Conservation (phyloP, 2,888 invertebrate genomes). For the Pocota personata region DNA sequence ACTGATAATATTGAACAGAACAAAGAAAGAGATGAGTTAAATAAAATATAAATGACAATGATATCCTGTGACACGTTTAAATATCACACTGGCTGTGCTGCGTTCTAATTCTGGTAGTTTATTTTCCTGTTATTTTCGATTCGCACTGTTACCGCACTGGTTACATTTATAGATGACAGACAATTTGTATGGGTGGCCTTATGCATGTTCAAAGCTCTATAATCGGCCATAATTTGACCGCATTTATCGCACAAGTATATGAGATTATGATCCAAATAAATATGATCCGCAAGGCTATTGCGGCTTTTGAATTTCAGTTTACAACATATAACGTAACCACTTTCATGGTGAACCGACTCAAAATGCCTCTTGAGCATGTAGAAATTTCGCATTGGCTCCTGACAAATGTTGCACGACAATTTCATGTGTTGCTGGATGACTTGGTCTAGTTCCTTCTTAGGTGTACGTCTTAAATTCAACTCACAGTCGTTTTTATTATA, state of each 20-base stretch:
- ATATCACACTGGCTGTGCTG: too few species aligned
- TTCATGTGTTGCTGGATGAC: slow-evolving; percentile 71
- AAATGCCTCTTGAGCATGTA: slow-evolving; percentile 65
- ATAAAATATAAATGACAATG: neutral
- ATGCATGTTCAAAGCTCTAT: slow-evolving; percentile 63
- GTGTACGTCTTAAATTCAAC: neutral
- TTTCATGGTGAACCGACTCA: slow-evolving; percentile 64
- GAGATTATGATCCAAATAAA: slow-evolving; percentile 68
- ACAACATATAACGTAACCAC: slow-evolving; percentile 74
- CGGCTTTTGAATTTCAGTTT: slow-evolving; percentile 72
- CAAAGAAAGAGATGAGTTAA: neutral
- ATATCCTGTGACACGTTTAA: too few species aligned
- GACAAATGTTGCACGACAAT: slow-evolving; percentile 73
- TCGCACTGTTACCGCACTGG: slow-evolving; percentile 1
- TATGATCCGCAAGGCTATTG: slow-evolving; percentile 72
- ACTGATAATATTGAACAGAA: too few species aligned
- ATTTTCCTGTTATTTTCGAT: neutral
- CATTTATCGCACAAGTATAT: slow-evolving; percentile 74
- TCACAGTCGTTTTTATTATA: neutral
- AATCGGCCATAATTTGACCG: slow-evolving; percentile 66
- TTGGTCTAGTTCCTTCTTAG: slow-evolving; percentile 59
- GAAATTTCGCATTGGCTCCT: slow-evolving; percentile 59
- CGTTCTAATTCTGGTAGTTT: neutral
- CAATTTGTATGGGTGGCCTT: slow-evolving; percentile 58
- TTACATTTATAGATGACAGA: neutral